These are phyloP conservation scores for Triplophysa tibetana DNA, from an alignment of 2,113 vertebrate species.

Conservation along the genomic window DNA sequence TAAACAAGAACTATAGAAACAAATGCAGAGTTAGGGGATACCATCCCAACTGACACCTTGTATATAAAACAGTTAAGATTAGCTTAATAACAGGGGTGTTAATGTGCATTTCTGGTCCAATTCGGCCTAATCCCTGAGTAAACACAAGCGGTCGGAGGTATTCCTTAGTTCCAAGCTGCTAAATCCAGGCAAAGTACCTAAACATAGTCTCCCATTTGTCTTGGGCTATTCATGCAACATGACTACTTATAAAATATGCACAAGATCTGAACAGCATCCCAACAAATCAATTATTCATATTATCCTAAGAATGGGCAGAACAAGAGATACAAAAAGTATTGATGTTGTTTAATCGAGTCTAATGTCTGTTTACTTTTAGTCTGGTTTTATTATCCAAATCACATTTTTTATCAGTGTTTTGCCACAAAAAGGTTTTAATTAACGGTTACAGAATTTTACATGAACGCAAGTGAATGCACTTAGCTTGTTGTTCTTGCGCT, in stretches of 20 bases:
- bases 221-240: conserved; percentile 34
- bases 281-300: conserved; percentile 57
- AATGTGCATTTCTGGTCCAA: conserved; percentile 29
- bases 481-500: background rate
- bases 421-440: background rate
- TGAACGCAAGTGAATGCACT: background rate
- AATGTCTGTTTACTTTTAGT: conserved; percentile 27
- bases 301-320: conserved; percentile 29
- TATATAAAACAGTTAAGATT: conserved; percentile 15
- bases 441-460: background rate
- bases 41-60: background rate
- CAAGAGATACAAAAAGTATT: conserved; percentile 38
- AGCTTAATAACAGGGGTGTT: conserved; percentile 31
- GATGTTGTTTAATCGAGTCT: conserved; percentile 33
- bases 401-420: background rate
- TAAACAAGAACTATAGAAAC: conserved; percentile 1
- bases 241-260: conserved; percentile 61
- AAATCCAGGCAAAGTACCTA: conserved; percentile 24
- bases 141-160: conserved; percentile 29
- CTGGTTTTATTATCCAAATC: background rate
- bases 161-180: conserved; percentile 8
- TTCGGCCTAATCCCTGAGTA: conserved; percentile 49
- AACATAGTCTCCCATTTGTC: conserved; percentile 18
- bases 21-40: conserved; percentile 13
- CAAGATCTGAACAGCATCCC: conserved; percentile 55